phyloP scores from a whole-genome alignment of 2,113 vertebrate genomes.

The Gymnocephalus cernua region DNA sequence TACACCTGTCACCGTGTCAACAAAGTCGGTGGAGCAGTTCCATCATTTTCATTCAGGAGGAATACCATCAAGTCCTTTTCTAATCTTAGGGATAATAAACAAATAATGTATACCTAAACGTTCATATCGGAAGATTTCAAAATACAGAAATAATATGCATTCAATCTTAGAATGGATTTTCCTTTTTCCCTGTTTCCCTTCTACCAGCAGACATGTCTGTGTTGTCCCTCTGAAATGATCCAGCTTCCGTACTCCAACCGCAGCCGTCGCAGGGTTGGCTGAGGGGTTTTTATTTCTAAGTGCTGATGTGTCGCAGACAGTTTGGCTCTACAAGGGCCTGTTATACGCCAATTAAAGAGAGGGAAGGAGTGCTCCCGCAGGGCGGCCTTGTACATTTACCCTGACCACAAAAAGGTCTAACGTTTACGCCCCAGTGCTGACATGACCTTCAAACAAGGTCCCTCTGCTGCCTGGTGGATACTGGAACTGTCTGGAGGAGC shows the following conservation, averaged over 20 bases:
- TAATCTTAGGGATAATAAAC: background rate
- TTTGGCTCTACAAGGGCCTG: slow-evolving; percentile 84
- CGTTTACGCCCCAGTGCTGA: slow-evolving; percentile 81
- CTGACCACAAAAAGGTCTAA: slow-evolving; percentile 86
- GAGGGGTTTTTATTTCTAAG: slow-evolving; percentile 81
- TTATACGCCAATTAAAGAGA: slow-evolving; percentile 85
- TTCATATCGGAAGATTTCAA: background rate
- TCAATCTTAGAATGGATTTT: slow-evolving; percentile 26
- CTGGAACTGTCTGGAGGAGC: slow-evolving; percentile 78
- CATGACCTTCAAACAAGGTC: slow-evolving; percentile 85
- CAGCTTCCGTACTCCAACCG: slow-evolving; percentile 66
- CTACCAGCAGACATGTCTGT: slow-evolving; percentile 47
- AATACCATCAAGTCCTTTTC: background rate
- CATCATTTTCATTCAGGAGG: background rate
- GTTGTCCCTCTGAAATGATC: slow-evolving; percentile 73
- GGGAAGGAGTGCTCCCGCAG: slow-evolving; percentile 81
- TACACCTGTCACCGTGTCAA: slow-evolving; percentile 29
- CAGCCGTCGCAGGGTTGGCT: slow-evolving; percentile 72
- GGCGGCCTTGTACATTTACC: slow-evolving; percentile 84
- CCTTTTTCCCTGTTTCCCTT: slow-evolving; percentile 35
- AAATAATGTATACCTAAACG: background rate
- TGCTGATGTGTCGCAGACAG: slow-evolving; percentile 85
- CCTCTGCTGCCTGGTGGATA: slow-evolving; percentile 73
- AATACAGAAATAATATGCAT: background rate
- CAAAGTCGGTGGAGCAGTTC: background rate